Evolutionary conservation across 2,797 vertebrate species (phyloP).

Genomic region (Tarsius wallacei): DNA sequence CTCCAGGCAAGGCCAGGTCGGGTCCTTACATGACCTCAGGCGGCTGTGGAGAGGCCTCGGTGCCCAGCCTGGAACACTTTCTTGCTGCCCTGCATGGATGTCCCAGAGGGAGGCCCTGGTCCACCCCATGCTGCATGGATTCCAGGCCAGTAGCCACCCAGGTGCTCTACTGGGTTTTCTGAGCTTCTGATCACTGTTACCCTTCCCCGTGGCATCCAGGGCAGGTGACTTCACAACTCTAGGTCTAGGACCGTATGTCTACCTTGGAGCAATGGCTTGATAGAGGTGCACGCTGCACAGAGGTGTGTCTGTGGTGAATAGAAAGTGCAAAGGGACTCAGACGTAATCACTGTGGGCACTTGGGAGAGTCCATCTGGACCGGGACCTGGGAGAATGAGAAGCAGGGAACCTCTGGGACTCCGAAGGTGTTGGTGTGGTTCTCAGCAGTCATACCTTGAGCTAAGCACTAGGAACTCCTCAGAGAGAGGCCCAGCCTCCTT

Average conservation of each 20-base stretch:
- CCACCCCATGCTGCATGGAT: not conserved
- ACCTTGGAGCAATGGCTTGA: not conserved
- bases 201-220: not conserved
- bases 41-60: not conserved
- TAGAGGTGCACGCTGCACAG: not conserved
- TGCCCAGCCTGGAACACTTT: not conserved
- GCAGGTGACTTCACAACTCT: not conserved
- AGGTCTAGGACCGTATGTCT: not conserved
- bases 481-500: not conserved
- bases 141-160: not conserved
- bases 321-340: not conserved
- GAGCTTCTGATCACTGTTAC: not conserved
- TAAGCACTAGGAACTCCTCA: not conserved
- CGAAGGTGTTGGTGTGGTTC: not conserved
- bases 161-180: not conserved
- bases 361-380: not conserved
- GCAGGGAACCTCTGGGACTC: not conserved
- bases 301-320: not conserved
- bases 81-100: not conserved
- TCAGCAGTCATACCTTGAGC: not conserved
- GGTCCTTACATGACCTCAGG: constrained; percentile 52
- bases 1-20: constrained; percentile 37
- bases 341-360: not conserved
- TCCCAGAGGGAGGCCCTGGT: not conserved
- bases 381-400: not conserved